Evolutionary conservation across 2,113 vertebrate genomes (phyloP).

Genomic region (Lanius collurio): DNA sequence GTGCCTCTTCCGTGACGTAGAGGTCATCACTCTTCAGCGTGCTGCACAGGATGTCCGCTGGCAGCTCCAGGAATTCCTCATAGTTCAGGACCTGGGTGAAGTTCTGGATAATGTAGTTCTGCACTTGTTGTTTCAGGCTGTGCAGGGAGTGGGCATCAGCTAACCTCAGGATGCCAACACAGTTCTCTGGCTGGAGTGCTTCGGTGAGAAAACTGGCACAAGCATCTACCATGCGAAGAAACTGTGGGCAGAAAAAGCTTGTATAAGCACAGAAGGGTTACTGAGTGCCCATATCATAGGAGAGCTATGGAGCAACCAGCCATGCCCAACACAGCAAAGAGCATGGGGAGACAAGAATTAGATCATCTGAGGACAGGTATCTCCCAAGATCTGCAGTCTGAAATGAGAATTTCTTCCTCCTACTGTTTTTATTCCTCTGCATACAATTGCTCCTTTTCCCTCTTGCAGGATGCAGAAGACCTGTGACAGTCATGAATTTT

Average conservation of each 20-base stretch:
- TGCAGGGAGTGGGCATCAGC: constrained; percentile 86
- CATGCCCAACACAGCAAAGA: background rate
- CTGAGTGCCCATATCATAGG: background rate
- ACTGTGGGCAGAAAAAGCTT: constrained; percentile 70
- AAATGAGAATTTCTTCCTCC: background rate
- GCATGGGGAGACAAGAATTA: background rate
- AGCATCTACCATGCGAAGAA: constrained; percentile 91
- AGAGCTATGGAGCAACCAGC: background rate
- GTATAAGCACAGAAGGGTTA: background rate
- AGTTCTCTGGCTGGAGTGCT: constrained; percentile 89
- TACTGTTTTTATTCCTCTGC: background rate
- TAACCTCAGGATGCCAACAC: constrained; percentile 87
- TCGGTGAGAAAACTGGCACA: constrained; percentile 87
- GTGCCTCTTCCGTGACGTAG: constrained; percentile 85
- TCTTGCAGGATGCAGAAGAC: background rate
- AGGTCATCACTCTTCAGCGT: constrained; percentile 88
- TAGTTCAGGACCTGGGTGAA: constrained; percentile 86
- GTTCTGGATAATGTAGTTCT: constrained; percentile 86
- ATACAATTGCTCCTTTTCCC: background rate
- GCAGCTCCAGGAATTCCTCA: constrained; percentile 88
- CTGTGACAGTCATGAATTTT: background rate
- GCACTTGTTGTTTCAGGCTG: constrained; percentile 78
- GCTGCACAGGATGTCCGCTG: constrained; percentile 77
- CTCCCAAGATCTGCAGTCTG: background rate
- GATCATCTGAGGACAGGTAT: background rate